Percentiles rank a stretch among this genome's conserved stretches.
phyloP scores from a whole-genome alignment of 2,797 vertebrate species.

The Siniperca obscura region DNA sequence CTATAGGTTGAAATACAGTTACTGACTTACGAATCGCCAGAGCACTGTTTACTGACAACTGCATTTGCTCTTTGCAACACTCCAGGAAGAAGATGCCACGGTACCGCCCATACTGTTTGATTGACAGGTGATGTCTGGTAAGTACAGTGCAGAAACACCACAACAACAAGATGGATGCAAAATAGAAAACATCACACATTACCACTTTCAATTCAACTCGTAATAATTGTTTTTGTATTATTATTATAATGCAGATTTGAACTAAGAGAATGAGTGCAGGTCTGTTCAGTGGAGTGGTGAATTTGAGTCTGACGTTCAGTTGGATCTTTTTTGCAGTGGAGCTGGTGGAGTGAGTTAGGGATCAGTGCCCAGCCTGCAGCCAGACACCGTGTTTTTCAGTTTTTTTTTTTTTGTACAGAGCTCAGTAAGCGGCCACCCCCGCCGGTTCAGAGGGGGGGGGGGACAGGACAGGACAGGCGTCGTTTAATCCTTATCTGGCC shows the following conservation, averaged over 20 bases:
- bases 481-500: conserved; percentile 32
- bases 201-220: background rate
- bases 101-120: background rate
- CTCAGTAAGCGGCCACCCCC: conserved; percentile 39
- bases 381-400: conserved; percentile 54
- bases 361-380: conserved; percentile 51
- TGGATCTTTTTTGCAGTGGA: conserved; percentile 54
- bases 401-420: conserved; percentile 19
- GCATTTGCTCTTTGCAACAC: background rate
- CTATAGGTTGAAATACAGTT: no score
- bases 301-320: background rate
- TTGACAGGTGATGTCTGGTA: background rate
- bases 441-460: conserved; percentile 23
- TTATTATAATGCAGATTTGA: background rate
- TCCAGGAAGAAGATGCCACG: background rate
- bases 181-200: background rate
- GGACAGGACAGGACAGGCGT: conserved; percentile 11
- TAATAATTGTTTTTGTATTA: background rate
- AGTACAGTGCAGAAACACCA: background rate
- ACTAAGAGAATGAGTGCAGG: background rate
- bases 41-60: no score
- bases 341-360: conserved; percentile 9
- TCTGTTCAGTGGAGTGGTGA: background rate
- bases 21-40: no score
- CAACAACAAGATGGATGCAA: background rate